Base-by-base conservation (phyloP, 2,113 vertebrate species). In the Callopanchax toddi region DNA sequence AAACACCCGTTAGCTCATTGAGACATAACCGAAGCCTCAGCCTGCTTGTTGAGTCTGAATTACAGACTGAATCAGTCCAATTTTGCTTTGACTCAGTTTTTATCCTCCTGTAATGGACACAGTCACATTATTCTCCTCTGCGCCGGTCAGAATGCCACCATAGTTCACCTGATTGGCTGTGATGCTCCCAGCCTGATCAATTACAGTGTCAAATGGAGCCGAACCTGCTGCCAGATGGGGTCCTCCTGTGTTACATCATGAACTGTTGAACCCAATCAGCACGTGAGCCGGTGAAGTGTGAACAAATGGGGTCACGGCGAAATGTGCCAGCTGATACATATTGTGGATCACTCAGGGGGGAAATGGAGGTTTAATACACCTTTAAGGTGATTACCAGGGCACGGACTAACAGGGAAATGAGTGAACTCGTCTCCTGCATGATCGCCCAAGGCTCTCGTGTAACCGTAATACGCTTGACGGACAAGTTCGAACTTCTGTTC, bases 241-340 rank as follows among this genome's bases (percentile, higher is more conserved):
- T 66, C 55, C 63, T 71, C 69, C 20, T 15, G 69, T 73, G 80
- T 83, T 76, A 74, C 76, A 86, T 81, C 45, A 64, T 86, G 83
- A 90, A 87, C 87, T 86, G 74, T 64, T 88, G 81, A 89, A 89
- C 87, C 81, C 87, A 85, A 87, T 91, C 87, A 88, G 67, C 67
- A 52, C 42, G 16, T 37, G 68, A 59, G 72, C 58, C n/a, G 44
- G 18, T 74, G 55, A 58, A 66, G 72, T 64, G 76, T 52, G 81
- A 76, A 84, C 73, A 67, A 83, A 83, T 82, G 50, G 77, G 83
- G 73, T 85, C 74, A 48, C 16, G 5, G 25, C 22, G 72, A 82
- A 82, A 79, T 65, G 67, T 86, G 84, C 81, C 77, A 60, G 74
- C 58, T 62, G 76, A 77, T 36, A 73, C 71, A 70, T 60, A 71